Percentiles rank a stretch among this genome's conserved stretches.
These are phyloP conservation scores for Lucinisca nassula DNA, from an alignment of 2,888 invertebrate genomes.

Conservation along the genomic window DNA sequence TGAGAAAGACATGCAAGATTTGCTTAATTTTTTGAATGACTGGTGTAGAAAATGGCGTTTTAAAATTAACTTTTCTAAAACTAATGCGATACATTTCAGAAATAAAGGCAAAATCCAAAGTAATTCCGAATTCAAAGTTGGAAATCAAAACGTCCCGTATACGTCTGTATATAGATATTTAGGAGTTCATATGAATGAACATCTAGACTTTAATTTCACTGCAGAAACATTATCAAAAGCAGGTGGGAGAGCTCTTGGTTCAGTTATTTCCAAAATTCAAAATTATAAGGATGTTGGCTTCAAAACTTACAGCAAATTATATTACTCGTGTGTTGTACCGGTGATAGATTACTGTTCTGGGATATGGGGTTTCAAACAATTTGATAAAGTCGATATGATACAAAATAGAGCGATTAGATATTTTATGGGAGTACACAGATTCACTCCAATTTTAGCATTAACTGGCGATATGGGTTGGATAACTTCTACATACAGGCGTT, in stretches of 20 bases:
- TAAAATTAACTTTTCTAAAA: no score
- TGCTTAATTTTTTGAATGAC: not conserved
- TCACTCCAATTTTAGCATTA: not conserved
- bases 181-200: conserved; percentile 2
- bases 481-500: not conserved
- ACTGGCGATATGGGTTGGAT: not conserved
- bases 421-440: not conserved
- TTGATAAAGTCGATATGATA: conserved; percentile 21
- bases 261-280: conserved; percentile 20
- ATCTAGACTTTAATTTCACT: not conserved
- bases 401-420: conserved; percentile 36
- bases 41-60: conserved; percentile 29
- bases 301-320: conserved; percentile 8
- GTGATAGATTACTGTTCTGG: conserved; percentile 27
- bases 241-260: not conserved
- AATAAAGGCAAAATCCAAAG: no score
- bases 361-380: conserved; percentile 27
- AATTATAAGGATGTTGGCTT: conserved; percentile 3
- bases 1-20: conserved; percentile 20
- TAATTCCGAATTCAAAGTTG: no score
- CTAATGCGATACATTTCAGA: no score
- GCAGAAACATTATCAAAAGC: not conserved
- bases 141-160: not conserved
- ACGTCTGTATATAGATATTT: conserved; percentile 16
- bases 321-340: conserved; percentile 11